Evolutionary conservation across 2,113 vertebrate species (phyloP).

Genomic region (Ellobius talpinus): DNA sequence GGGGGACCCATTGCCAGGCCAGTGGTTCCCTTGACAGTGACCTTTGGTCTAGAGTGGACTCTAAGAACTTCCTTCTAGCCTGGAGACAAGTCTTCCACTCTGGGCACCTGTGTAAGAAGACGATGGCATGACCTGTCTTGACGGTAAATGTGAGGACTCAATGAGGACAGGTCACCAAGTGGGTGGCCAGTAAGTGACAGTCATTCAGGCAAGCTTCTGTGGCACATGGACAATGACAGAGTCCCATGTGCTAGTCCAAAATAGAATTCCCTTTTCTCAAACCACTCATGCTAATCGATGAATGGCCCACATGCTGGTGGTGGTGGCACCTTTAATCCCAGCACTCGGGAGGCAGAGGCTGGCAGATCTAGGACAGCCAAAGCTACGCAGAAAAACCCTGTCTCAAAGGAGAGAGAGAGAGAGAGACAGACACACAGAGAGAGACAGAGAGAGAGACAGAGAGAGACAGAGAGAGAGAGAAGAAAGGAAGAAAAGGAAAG

Average conservation of each 20-base stretch:
- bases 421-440: background rate
- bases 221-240: background rate
- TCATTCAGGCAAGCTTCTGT: background rate
- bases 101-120: background rate
- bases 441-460: too few relatives aligned
- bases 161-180: background rate
- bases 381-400: background rate
- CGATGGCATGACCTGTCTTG: background rate
- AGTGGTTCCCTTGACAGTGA: background rate
- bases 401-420: background rate
- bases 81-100: background rate
- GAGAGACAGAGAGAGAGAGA: background rate
- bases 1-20: fast-evolving
- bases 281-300: too few relatives aligned
- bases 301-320: background rate
- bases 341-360: background rate
- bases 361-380: background rate
- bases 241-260: background rate
- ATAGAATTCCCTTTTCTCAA: background rate
- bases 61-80: background rate
- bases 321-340: background rate
- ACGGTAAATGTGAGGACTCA: background rate
- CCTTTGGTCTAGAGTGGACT: background rate
- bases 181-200: background rate
- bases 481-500: too few relatives aligned